Evolutionary conservation across 2,113 vertebrate genomes (phyloP), one percentile per base, ranked within the genome.

Genomic region (Melanocharis versteri): DNA sequence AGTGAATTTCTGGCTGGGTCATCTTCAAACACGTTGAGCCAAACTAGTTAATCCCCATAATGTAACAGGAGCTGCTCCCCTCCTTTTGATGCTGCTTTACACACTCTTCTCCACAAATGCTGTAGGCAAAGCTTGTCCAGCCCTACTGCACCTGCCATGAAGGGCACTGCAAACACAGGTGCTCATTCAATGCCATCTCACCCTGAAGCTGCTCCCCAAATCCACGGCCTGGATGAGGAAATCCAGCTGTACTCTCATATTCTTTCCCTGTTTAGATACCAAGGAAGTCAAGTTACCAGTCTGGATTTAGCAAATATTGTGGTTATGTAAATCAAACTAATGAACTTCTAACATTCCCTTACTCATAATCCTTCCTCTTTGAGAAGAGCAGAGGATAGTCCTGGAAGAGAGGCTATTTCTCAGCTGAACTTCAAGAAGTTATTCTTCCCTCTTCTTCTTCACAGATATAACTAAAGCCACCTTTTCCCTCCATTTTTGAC

Each of bases 111-210:
- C 31, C 35, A 50, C 9, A 66, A 86, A 50, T 42, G 50, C 35
- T 75, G 60, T 0, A 30, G 42, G 70, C 50, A 65, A 48, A 73
- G 50, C 50, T 30, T 39, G 35, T 48, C 10, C 60, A 85, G 50
- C 60, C 48, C 30, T 21, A 2, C 3, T 40, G 70, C 24, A n/a
- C 13, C 44, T 58, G 28, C 54, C 15, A 0, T 3, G 15, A 21
- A 71, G 21, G 56, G 21, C 47, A 53, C 39, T 85, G 50, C 70
- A 48, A 57, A 57, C 24, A 24, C 35, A 82, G 53, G 50, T 6
- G 58, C n/a, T 48, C 50, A 16, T 26, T 48, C 42, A 48, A 5
- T 3, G 11, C 24, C 60, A 30, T 24, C 14, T n/a, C 35, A 66
- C 42, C 31, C 70, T 57, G 60, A 48, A 30, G 35, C 35, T 85